These are phyloP conservation scores for Drosophila seclusa DNA, from an alignment of 2,888 invertebrate species.

Conservation along the genomic window DNA sequence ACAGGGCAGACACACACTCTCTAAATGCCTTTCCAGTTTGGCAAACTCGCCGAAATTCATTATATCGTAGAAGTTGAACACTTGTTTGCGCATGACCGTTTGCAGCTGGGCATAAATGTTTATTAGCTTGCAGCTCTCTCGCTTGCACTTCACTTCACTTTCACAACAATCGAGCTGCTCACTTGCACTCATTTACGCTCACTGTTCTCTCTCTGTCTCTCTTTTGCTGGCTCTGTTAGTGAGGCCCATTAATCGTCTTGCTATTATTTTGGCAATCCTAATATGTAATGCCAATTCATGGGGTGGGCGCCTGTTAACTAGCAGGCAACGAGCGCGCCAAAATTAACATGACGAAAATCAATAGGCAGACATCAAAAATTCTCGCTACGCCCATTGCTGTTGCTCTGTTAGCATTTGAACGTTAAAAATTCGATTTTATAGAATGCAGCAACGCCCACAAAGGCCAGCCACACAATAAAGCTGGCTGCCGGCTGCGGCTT, in stretches of 20 bases:
- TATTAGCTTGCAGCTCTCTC: slow-evolving; percentile 28
- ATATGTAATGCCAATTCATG: slow-evolving; percentile 74
- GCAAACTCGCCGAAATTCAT: slow-evolving; percentile 23
- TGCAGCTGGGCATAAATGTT: slow-evolving; percentile 40
- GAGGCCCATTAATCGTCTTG: slow-evolving; percentile 72
- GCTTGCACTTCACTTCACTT: slow-evolving; percentile 40
- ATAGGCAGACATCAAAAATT: slow-evolving; percentile 35
- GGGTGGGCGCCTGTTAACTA: slow-evolving; percentile 81
- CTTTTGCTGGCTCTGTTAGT: slow-evolving; percentile 2
- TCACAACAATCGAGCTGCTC: slow-evolving; percentile 9
- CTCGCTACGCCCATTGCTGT: slow-evolving; percentile 57
- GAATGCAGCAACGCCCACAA: slow-evolving; percentile 77
- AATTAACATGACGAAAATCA: slow-evolving; percentile 68
- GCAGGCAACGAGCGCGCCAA: slow-evolving; percentile 64
- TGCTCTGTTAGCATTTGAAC: slow-evolving; percentile 80
- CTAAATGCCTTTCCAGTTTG: not conserved
- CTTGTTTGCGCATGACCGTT: slow-evolving; percentile 49
- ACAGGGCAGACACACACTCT: not conserved
- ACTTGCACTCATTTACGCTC: slow-evolving; percentile 4
- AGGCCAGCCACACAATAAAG: slow-evolving; percentile 23
- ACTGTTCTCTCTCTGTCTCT: slow-evolving; percentile 6
- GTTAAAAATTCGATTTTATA: slow-evolving; percentile 83
- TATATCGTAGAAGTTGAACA: slow-evolving; percentile 40
- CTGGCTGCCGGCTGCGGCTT: slow-evolving; percentile 25
- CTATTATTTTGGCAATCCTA: slow-evolving; percentile 81